A percentile compares a stretch with the other conserved stretches of the same genome.
These are phyloP conservation scores for Osmoderma eremita DNA, from an alignment of 2,888 invertebrate genomes.

Conservation along the genomic window DNA sequence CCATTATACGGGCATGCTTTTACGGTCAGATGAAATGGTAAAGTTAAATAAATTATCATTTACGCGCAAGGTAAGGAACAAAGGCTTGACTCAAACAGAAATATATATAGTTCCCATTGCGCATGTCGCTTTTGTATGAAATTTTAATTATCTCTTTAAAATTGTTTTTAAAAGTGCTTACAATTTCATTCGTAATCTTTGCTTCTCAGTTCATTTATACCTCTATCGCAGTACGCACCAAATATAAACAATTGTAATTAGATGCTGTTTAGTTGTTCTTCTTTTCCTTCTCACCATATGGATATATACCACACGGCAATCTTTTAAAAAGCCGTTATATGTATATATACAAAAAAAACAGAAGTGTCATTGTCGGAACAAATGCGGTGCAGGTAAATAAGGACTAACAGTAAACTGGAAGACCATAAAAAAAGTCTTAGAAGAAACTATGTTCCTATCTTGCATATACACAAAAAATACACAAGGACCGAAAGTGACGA, in stretches of 20 bases:
- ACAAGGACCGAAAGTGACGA: conserved; percentile 41
- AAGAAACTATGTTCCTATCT: conserved; percentile 13
- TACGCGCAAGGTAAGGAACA: too few relatives aligned
- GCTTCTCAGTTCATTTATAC: too few relatives aligned
- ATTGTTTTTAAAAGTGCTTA: too few relatives aligned
- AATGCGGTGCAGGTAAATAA: conserved; percentile 4
- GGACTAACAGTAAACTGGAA: conserved; percentile 10
- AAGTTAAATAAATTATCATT: conserved; percentile 12
- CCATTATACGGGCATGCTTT: conserved; percentile 29
- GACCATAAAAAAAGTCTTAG: conserved; percentile 7
- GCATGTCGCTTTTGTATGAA: too few relatives aligned
- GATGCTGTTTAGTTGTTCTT: too few relatives aligned
- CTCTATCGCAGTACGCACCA: too few relatives aligned
- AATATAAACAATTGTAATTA: too few relatives aligned
- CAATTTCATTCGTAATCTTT: too few relatives aligned
- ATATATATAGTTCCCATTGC: too few relatives aligned
- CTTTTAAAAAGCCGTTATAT: conserved; percentile 1
- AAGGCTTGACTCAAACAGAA: too few relatives aligned
- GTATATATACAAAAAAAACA: conserved; percentile 13
- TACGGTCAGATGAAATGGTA: conserved; percentile 4
- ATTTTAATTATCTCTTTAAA: too few relatives aligned
- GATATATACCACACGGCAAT: background rate
- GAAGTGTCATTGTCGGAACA: background rate
- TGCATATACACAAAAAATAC: conserved; percentile 14
- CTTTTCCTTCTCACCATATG: too few relatives aligned